Conservation (phyloP, 2,888 invertebrate species). For the Stenodera caucasica region DNA sequence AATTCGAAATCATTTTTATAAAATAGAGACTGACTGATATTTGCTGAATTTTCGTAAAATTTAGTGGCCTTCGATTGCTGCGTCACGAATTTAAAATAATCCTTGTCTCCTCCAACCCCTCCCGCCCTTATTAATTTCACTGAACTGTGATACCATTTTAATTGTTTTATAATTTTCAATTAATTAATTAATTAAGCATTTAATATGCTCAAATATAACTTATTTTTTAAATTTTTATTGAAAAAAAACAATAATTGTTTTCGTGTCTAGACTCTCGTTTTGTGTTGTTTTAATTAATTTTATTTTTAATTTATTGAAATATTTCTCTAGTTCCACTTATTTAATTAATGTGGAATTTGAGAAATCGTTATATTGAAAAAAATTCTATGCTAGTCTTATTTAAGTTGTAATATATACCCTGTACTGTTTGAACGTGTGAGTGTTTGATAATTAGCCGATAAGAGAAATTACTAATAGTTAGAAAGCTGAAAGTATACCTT, state of each 20-base stretch:
- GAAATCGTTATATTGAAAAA: conserved; percentile 17
- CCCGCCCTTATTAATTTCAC: conserved; percentile 47
- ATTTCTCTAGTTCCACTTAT: conserved; percentile 4
- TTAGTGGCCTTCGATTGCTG: conserved; percentile 10
- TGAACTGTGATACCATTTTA: conserved; percentile 56
- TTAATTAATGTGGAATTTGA: conserved; percentile 9
- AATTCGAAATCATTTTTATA: not conserved
- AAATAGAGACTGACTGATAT: conserved; percentile 4
- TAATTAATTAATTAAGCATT: conserved; percentile 24
- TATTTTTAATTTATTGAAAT: conserved; percentile 23
- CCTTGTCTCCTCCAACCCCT: not conserved
- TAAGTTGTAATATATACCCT: conserved; percentile 36
- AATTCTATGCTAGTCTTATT: conserved; percentile 47
- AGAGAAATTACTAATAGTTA: conserved; percentile 39
- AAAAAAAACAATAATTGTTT: conserved; percentile 11
- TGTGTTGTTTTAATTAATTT: conserved; percentile 18
- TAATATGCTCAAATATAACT: conserved; percentile 52
- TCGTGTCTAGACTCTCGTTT: not conserved
- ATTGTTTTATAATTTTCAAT: conserved; percentile 41
- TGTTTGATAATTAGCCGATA: conserved; percentile 39
- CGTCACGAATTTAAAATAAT: conserved; percentile 2
- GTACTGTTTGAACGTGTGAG: conserved; percentile 45
- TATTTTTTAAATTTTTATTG: conserved; percentile 34
- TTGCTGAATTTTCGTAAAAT: conserved; percentile 4
- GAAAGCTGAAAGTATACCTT: conserved; percentile 47